Percentiles rank a stretch among this genome's conserved stretches.
Evolutionary conservation across 2,113 vertebrate species (phyloP).

Genomic region (Myocastor coypus): DNA sequence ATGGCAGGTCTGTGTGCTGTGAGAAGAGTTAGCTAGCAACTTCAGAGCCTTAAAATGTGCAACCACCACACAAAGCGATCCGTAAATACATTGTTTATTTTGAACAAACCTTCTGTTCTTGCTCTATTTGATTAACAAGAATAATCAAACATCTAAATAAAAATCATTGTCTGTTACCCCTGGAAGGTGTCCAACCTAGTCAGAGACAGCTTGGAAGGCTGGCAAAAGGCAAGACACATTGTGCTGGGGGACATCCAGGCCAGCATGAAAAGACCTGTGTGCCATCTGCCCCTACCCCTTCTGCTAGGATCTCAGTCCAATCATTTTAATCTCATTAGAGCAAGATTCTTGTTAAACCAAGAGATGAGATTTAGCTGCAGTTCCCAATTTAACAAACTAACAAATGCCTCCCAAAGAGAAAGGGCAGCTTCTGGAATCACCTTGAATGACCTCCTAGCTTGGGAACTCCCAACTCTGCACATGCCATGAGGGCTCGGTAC

Average conservation of each 20-base stretch:
- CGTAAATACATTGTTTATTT: slow-evolving; percentile 77
- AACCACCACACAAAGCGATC: slow-evolving; percentile 55
- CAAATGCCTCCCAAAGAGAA: not conserved
- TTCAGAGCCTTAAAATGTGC: slow-evolving; percentile 71
- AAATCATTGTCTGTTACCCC: slow-evolving; percentile 81
- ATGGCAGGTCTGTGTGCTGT: slow-evolving; percentile 45
- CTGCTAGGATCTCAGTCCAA: slow-evolving; percentile 62
- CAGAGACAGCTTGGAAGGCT: slow-evolving; percentile 82
- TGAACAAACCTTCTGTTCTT: slow-evolving; percentile 78
- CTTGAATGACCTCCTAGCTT: not conserved
- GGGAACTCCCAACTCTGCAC: not conserved
- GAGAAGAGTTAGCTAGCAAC: slow-evolving; percentile 46
- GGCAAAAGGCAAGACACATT: slow-evolving; percentile 71
- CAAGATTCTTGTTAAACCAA: slow-evolving; percentile 48
- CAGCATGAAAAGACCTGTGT: slow-evolving; percentile 65
- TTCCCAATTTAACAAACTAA: slow-evolving; percentile 1
- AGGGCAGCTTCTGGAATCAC: not conserved
- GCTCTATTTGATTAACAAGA: slow-evolving; percentile 82
- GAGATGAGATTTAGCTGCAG: not conserved
- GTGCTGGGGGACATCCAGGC: slow-evolving; percentile 57
- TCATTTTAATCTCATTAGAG: slow-evolving; percentile 68
- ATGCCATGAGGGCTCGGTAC: not conserved
- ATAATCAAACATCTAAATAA: slow-evolving; percentile 85
- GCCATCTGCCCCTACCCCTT: slow-evolving; percentile 65
- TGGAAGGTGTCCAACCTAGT: slow-evolving; percentile 80